Evolutionary conservation across 1,140 invertebrate species (phyloP).

Genomic region (Tetramorium alpestre): DNA sequence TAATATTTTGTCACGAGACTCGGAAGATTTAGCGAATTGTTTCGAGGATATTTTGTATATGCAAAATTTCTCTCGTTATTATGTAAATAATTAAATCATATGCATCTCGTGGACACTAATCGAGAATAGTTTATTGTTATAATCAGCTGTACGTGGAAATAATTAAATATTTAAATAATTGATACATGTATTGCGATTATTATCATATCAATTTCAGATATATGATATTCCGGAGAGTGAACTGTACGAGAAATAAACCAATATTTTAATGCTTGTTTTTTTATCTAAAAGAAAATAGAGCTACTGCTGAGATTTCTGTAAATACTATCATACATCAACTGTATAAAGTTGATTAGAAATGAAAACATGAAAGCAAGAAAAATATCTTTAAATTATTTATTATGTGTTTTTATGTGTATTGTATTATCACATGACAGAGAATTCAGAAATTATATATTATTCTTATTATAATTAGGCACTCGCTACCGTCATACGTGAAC

Average conservation of each 20-base stretch:
- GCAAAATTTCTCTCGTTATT: neutral
- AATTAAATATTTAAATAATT: neutral
- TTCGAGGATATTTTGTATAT: neutral
- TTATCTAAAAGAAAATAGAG: neutral
- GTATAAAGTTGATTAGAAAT: neutral
- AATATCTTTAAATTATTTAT: too few relatives aligned
- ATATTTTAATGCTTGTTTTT: neutral
- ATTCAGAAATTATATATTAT: neutral
- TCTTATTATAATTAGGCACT: neutral
- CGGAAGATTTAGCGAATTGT: neutral
- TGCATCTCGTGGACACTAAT: neutral
- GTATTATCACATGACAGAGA: neutral
- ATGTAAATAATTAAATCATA: constrained; percentile 16
- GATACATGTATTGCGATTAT: neutral
- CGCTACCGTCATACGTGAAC: neutral
- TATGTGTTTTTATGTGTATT: neutral
- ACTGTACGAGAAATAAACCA: neutral
- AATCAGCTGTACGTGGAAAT: neutral
- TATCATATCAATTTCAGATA: neutral
- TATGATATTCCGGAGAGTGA: neutral
- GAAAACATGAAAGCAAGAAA: neutral
- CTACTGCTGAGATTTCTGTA: neutral
- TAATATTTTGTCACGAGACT: neutral
- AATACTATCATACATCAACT: neutral
- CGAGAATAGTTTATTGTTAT: neutral